phyloP scores from a whole-genome alignment of 2,888 invertebrate genomes.

The Heteromyza rotundicornis region DNA sequence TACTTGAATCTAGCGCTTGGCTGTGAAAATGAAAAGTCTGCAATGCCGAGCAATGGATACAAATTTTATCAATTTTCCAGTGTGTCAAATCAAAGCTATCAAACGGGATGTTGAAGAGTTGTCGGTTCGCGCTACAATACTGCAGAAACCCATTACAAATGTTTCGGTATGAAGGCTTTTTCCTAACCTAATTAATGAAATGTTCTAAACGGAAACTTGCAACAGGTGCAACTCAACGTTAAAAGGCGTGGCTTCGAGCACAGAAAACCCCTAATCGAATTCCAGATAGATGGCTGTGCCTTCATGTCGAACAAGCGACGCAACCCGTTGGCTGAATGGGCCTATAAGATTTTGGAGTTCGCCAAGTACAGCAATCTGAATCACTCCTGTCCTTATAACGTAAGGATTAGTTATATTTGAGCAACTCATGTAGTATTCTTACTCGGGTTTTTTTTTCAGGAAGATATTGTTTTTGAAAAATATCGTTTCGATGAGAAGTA shows the following conservation, averaged over 20 bases:
- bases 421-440: neutral
- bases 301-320: neutral
- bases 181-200: no score
- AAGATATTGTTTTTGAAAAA: conserved; percentile 4
- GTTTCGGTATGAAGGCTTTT: neutral
- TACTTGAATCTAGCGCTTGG: no score
- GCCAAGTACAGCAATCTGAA: conserved; percentile 2
- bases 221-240: neutral
- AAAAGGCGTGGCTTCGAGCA: neutral
- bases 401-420: neutral
- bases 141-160: neutral
- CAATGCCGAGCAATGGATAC: neutral
- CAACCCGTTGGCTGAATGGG: neutral
- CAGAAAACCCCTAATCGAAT: neutral
- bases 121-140: neutral
- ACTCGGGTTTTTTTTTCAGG: neutral
- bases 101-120: neutral
- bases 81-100: neutral
- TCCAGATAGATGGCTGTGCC: neutral
- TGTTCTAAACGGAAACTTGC: no score
- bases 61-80: neutral
- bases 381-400: conserved; percentile 9
- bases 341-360: neutral
- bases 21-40: neutral
- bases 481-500: neutral